phyloP scores from a whole-genome alignment of 1,140 invertebrate genomes.

The Cydia splendana region DNA sequence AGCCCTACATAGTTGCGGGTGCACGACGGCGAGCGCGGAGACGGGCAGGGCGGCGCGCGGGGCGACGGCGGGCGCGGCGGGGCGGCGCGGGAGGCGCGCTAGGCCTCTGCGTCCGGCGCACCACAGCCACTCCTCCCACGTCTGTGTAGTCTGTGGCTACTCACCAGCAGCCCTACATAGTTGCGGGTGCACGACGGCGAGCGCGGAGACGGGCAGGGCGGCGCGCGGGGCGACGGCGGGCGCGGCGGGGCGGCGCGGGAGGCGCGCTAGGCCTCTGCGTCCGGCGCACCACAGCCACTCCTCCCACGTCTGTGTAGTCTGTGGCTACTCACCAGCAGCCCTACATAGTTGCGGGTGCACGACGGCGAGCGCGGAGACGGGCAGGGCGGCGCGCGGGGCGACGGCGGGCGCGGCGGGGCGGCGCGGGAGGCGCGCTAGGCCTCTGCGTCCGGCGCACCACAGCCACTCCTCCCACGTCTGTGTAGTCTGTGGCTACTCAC shows the following conservation, averaged over 20 bases:
- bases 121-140: constrained; percentile 58
- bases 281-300: too few species aligned
- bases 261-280: too few species aligned
- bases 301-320: constrained; percentile 54
- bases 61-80: constrained; percentile 1
- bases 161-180: too few species aligned
- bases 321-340: background rate
- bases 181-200: too few species aligned
- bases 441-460: constrained; percentile 54
- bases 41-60: constrained; percentile 29
- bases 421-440: constrained; percentile 46
- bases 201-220: too few species aligned
- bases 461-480: too few species aligned
- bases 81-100: constrained; percentile 47
- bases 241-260: too few species aligned
- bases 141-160: too few species aligned
- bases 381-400: constrained; percentile 32
- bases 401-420: constrained; percentile 34
- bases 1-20: constrained; percentile 42
- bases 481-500: too few species aligned
- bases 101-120: constrained; percentile 51
- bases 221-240: too few species aligned
- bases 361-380: constrained; percentile 25
- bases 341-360: constrained; percentile 47
- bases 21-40: constrained; percentile 38